Evolutionary conservation across 1,140 invertebrate genomes (phyloP).

Genomic region (Aphaenogaster ashmeadi): DNA sequence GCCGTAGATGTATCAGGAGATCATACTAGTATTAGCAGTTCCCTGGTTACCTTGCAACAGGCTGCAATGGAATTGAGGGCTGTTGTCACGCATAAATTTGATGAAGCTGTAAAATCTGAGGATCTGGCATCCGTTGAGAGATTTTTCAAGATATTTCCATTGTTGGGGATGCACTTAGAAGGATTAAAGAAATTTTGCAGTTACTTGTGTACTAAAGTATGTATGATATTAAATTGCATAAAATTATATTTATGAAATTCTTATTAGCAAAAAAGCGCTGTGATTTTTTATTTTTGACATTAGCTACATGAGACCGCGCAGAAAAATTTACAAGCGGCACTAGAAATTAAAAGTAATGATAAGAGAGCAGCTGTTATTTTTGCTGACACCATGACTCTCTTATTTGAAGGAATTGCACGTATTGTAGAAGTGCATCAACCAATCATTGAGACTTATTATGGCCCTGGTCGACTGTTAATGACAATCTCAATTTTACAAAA

Average conservation of each 20-base stretch:
- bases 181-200: slow-evolving; percentile 97
- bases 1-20: slow-evolving; percentile 92
- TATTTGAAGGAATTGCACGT: slow-evolving; percentile 96
- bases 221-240: background rate
- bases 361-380: slow-evolving; percentile 92
- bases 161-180: slow-evolving; percentile 96
- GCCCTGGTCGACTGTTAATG: slow-evolving; percentile 92
- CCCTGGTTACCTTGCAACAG: slow-evolving; percentile 94
- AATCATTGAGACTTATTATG: slow-evolving; percentile 97
- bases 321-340: slow-evolving; percentile 91
- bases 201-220: slow-evolving; percentile 94
- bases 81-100: slow-evolving; percentile 94
- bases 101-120: slow-evolving; percentile 96
- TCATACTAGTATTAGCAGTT: slow-evolving; percentile 91
- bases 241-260: slow-evolving; percentile 20
- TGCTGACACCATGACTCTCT: slow-evolving; percentile 93
- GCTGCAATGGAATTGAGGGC: slow-evolving; percentile 92
- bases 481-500: slow-evolving; percentile 93
- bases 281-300: slow-evolving; percentile 63
- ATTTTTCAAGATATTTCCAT: slow-evolving; percentile 99
- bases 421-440: slow-evolving; percentile 97
- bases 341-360: slow-evolving; percentile 90
- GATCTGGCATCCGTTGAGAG: slow-evolving; percentile 97
- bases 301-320: slow-evolving; percentile 91
- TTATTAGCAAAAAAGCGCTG: background rate